phyloP scores from a whole-genome alignment of 2,113 vertebrate genomes.

The Eolophus roseicapilla region DNA sequence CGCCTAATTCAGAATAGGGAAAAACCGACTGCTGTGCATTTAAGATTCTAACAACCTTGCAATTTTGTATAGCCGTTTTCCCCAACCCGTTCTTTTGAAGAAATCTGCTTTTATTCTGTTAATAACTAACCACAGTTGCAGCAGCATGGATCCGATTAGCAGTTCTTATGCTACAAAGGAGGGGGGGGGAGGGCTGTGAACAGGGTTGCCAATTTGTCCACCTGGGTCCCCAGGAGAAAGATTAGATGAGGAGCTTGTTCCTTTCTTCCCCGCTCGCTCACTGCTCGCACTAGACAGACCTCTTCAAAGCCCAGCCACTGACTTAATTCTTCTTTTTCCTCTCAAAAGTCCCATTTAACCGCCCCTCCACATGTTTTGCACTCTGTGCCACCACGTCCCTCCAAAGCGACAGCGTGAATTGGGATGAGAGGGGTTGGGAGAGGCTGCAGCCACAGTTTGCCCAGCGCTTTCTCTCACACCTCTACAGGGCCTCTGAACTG shows the following conservation, averaged over 20 bases:
- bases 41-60: slow-evolving; percentile 84
- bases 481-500: not conserved
- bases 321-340: not conserved
- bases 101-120: slow-evolving; percentile 84
- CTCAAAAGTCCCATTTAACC: slow-evolving; percentile 41
- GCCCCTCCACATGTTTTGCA: slow-evolving; percentile 6
- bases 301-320: slow-evolving; percentile 62
- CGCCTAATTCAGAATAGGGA: slow-evolving; percentile 75
- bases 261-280: slow-evolving; percentile 46
- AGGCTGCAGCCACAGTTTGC: not conserved
- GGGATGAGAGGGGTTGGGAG: not conserved
- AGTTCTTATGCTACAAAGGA: slow-evolving; percentile 78
- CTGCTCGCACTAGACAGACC: slow-evolving; percentile 47
- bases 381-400: not conserved
- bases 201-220: slow-evolving; percentile 81
- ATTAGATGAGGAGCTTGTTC: slow-evolving; percentile 72
- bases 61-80: slow-evolving; percentile 77
- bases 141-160: slow-evolving; percentile 85
- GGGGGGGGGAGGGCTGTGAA: slow-evolving; percentile 61
- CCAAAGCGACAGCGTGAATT: not conserved
- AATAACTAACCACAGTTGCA: slow-evolving; percentile 82
- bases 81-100: slow-evolving; percentile 78
- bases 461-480: not conserved
- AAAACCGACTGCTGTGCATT: slow-evolving; percentile 80
- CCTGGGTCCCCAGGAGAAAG: slow-evolving; percentile 79